Base-by-base conservation (phyloP, 1,140 invertebrate species). In the Drosophila mauritiana region DNA sequence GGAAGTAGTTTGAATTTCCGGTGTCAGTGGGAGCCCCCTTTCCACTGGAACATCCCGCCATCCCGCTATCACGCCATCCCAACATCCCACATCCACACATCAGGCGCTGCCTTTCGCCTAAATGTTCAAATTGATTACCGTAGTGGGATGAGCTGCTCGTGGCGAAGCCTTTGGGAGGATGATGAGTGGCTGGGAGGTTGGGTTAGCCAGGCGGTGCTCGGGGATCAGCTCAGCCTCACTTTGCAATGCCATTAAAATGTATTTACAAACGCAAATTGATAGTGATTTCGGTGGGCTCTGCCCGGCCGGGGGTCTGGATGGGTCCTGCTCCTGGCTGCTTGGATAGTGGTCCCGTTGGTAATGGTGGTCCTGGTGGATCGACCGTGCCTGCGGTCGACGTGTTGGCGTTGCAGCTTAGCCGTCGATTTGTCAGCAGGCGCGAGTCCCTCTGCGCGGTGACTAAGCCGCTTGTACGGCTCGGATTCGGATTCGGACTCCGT, bases 241-340 rank as follows among this genome's bases (percentile, higher is more conserved):
- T 89, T 89, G 73, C 80, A 89, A 89, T 89, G 85, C 84, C 84
- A 89, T 89, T 89, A 89, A 89, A 89, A 89, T 89, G 84, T 89
- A 89, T 89, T 89, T 89, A 84, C 84, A 89, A 90, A 90, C 84
- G 84, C 84, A 89, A 89, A 89, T 89, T 89, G 84, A 84, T 89
- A 89, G 80, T 73, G 85, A 84, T 90, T 89, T 89, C 59, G 73
- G 84, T 62, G 31, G 31, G 31, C 8, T 31, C 27, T 8, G 27
- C 27, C 69, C 39, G 27, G 84, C 57, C 57, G 4, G 39, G 39
- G 55, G 20, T 31, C 27, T 31, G 31, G 20, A 13, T 22, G 20
- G 2, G 13, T 22, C 36, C 43, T 37, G 43, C 43, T 37, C 25
- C 45, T n/a, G n/a, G 42, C 42, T 69, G 39, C 20, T 17, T 27